Evolutionary conservation across 2,113 vertebrate species (phyloP), one percentile per base, ranked within the genome.

Genomic region (Hyperopisus bebe): DNA sequence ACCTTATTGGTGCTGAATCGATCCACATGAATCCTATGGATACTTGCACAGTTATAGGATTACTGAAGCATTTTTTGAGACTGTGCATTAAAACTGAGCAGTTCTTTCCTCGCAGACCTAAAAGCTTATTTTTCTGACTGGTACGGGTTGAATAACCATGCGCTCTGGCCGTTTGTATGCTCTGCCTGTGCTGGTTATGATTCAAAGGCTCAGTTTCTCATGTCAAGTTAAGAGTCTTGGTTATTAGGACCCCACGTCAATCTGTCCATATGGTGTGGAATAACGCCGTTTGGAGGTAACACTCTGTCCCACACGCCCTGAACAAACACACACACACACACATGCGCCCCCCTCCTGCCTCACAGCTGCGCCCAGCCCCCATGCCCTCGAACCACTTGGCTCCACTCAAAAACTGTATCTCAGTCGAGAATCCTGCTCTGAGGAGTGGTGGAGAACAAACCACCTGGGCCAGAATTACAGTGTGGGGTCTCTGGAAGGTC

Each of bases 211-310:
- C 21, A 27, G 62, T 91, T 90, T 91, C 85, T 82, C 77, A 35
- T 89, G 88, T 90, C 90, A 90, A 90, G 82, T 92, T 89, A 90
- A 90, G 74, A 80, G 89, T 80, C 90, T 90, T 87, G 87, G 85
- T 24, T 47, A 89, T 89, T 82, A 88, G 85, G 35, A 88, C 84
- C 90, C 74, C 66, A 44, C 55, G 88, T 83, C 55, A 74, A 15
- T 17, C 44, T 83, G 27, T 50, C 46, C 74, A 58, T 77, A 66
- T 84, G 50, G 31, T 87, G 5, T 27, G 21, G 13, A 44, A 66
- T 88, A 85, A 50, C 47, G 15, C 88, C 88, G 42, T 88, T 44
- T 92, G 87, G 47, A 39, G 53, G 35, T 89, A 85, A 91, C 31
- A 35, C 44, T 90, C n/a, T 31, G 47, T 27, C 27, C 27, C 31